These are phyloP conservation scores for Rhagonycha lutea DNA, from an alignment of 2,888 invertebrate genomes.

Conservation along the genomic window DNA sequence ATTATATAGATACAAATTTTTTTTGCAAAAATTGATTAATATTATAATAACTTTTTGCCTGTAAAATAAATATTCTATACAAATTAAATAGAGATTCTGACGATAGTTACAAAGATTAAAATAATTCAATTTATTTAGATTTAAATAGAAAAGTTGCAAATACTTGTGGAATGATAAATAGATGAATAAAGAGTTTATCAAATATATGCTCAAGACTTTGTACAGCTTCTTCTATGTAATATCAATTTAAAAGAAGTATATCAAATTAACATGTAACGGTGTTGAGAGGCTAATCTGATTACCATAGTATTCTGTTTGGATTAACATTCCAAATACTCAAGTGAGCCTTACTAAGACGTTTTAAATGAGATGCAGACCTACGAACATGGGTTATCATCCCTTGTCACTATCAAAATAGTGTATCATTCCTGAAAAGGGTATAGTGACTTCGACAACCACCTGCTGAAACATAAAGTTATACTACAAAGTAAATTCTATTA, in stretches of 20 bases:
- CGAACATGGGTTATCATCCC: slow-evolving; percentile 24
- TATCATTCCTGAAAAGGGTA: slow-evolving; percentile 21
- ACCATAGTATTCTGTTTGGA: slow-evolving; percentile 21
- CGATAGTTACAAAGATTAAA: too few relatives aligned
- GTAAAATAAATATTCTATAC: too few relatives aligned
- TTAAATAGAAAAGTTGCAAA: too few relatives aligned
- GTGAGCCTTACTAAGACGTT: slow-evolving; percentile 14
- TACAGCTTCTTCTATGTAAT: background rate
- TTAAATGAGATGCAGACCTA: slow-evolving; percentile 23
- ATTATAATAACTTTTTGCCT: too few relatives aligned
- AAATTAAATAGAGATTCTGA: too few relatives aligned
- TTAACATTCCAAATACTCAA: slow-evolving; percentile 25
- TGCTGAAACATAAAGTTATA: slow-evolving; percentile 13
- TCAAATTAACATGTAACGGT: slow-evolving; percentile 20
- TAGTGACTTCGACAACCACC: slow-evolving; percentile 10
- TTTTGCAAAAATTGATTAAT: too few relatives aligned
- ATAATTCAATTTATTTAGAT: too few relatives aligned
- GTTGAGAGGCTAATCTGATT: slow-evolving; percentile 24
- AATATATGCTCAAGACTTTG: background rate
- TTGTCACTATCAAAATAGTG: slow-evolving; percentile 24
- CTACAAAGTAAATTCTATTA: slow-evolving; percentile 5
- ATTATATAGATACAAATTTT: background rate
- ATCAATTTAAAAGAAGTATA: slow-evolving; percentile 2
- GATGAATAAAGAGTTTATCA: background rate
- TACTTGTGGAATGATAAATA: background rate